A percentile compares a stretch with the other conserved stretches of the same genome.
Evolutionary conservation across 2,113 vertebrate species (phyloP).

Genomic region (Notechis scutatus): DNA sequence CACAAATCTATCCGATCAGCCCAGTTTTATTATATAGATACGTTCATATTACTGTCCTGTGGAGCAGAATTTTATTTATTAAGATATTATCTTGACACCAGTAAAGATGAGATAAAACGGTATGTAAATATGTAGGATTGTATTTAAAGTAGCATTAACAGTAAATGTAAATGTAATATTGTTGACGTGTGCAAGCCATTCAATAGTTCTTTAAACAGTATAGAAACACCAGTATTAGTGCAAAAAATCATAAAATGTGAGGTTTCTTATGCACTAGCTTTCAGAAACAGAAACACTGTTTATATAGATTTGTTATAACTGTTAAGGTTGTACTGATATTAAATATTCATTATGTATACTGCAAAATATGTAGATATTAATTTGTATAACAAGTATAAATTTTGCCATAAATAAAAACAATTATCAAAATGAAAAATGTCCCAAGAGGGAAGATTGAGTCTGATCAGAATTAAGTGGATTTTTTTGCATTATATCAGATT

Average conservation of each 20-base stretch:
- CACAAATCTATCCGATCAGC: constrained; percentile 66
- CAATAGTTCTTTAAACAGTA: neutral
- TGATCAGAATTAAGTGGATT: neutral
- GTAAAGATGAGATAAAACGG: constrained; percentile 77
- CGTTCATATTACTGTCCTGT: constrained; percentile 79
- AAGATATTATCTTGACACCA: constrained; percentile 68
- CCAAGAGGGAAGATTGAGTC: neutral
- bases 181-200: neutral
- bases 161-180: neutral
- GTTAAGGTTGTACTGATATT: neutral
- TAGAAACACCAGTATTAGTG: neutral
- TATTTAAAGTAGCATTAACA: neutral
- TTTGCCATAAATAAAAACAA: neutral
- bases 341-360: neutral
- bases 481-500: neutral
- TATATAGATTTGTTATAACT: neutral
- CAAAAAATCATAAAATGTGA: neutral
- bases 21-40: constrained; percentile 88
- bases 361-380: neutral
- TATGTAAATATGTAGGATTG: constrained; percentile 34
- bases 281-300: neutral
- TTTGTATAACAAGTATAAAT: neutral
- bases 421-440: neutral
- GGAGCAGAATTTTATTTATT: constrained; percentile 78
- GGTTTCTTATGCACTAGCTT: neutral